Conservation (phyloP, 2,888 invertebrate species). For the Drosophila conformis region DNA sequence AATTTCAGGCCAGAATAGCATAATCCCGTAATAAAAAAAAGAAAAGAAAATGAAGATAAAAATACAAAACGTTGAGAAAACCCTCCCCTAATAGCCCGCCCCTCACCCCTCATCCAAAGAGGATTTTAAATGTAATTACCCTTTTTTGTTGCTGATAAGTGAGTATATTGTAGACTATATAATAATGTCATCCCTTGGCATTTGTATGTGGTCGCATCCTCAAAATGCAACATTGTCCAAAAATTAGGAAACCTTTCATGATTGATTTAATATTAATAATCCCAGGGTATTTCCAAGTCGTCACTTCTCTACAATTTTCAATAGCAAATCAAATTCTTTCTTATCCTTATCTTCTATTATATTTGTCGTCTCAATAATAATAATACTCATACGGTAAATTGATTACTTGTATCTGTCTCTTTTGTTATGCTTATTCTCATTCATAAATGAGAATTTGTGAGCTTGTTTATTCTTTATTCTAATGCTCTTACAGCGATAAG, state of each 20-base stretch:
- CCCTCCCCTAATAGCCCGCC: constrained; percentile 40
- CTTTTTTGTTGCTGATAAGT: constrained; percentile 15
- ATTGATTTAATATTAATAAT: not conserved
- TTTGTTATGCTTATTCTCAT: not conserved
- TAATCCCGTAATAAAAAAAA: constrained; percentile 16
- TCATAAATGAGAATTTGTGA: not conserved
- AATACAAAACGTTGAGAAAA: constrained; percentile 23
- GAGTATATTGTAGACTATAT: not conserved
- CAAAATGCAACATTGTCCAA: not conserved
- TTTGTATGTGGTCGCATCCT: not conserved
- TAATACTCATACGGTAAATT: constrained; percentile 9
- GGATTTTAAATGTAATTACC: constrained; percentile 34
- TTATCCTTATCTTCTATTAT: not conserved
- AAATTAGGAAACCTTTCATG: not conserved
- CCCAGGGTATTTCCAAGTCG: not conserved
- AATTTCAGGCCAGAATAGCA: constrained; percentile 26
- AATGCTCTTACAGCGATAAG: constrained; percentile 39
- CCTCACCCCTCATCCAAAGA: constrained; percentile 3
- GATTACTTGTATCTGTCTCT: not conserved
- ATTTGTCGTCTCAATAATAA: constrained; percentile 1
- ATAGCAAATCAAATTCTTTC: not conserved
- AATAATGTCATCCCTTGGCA: constrained; percentile 23
- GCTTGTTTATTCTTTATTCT: constrained; percentile 3
- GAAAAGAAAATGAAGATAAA: constrained; percentile 12
- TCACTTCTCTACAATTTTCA: not conserved